phyloP scores from a whole-genome alignment of 35 echinoderm and acorn worm genomes.

The Ptychodera flava region DNA sequence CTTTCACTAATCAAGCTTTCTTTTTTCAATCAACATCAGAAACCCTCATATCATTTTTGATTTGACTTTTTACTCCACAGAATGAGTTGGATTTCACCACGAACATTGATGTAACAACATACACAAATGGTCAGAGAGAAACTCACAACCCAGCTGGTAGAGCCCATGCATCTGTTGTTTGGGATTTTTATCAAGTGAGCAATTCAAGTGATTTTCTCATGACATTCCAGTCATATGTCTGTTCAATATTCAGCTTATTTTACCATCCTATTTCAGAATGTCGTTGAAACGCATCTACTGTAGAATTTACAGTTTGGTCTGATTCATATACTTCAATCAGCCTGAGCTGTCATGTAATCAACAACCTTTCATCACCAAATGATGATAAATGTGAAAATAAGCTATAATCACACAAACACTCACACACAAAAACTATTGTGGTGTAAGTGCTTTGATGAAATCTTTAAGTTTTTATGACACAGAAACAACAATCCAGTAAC shows the following conservation, averaged over 20 bases:
- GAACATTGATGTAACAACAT: constrained; percentile 89
- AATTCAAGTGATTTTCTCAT: background rate
- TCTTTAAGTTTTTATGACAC: no score
- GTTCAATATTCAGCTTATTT: background rate
- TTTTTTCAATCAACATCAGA: no score
- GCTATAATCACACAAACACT: no score
- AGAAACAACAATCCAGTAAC: no score
- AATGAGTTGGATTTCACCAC: constrained; percentile 83
- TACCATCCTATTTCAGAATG: no score
- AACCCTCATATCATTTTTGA: no score
- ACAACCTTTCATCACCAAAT: background rate
- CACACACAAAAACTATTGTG: no score
- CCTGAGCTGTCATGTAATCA: background rate
- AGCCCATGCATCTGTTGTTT: constrained; percentile 87
- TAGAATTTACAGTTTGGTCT: no score
- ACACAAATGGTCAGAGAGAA: constrained; percentile 79
- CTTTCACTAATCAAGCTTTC: no score
- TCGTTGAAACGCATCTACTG: no score
- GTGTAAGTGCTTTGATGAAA: no score
- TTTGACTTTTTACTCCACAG: constrained; percentile 29
- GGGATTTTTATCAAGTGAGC: constrained; percentile 93
- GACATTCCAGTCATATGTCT: background rate
- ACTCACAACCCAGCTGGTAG: constrained; percentile 93
- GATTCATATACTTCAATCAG: no score
- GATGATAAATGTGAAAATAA: background rate